Percentiles rank a stretch among this genome's conserved stretches.
phyloP scores from a whole-genome alignment of 30 jellyfish, hydroid and myxozoan genomes.

The Aurelia sp. region DNA sequence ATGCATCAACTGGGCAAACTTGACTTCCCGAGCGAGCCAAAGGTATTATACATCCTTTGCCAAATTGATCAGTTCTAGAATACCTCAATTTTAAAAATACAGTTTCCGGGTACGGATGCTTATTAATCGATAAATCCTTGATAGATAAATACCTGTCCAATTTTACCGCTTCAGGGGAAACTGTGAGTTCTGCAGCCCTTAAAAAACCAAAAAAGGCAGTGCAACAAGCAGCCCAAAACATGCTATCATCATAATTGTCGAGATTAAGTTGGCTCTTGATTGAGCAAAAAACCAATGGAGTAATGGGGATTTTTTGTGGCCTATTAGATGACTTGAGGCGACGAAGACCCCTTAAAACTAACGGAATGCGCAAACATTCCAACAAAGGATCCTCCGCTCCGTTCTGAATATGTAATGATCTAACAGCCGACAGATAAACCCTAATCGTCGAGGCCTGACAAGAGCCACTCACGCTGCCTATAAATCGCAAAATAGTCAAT shows the following conservation, averaged over 20 bases:
- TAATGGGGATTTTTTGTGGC: neutral
- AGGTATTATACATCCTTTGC: too few species aligned
- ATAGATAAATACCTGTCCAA: neutral
- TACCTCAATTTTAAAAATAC: neutral
- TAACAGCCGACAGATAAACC: constrained; percentile 15
- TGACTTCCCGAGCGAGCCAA: too few species aligned
- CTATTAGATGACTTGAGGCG: neutral
- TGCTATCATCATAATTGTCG: neutral
- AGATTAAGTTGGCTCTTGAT: neutral
- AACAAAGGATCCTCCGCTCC: constrained; percentile 1
- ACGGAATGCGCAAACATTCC: neutral
- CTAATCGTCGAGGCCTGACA: neutral
- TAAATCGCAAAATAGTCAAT: constrained; percentile 12
- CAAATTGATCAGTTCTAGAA: constrained; percentile 42
- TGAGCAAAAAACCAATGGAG: constrained; percentile 1
- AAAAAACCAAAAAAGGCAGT: constrained; percentile 28
- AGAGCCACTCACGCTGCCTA: neutral
- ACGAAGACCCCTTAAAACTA: constrained; percentile 22
- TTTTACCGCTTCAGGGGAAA: neutral
- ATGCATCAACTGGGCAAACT: too few species aligned
- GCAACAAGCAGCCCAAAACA: constrained; percentile 43
- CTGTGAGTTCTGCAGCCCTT: constrained; percentile 29
- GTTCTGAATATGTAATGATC: neutral
- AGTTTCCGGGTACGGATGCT: neutral
- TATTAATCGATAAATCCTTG: constrained; percentile 1